Conservation (phyloP, 2,113 vertebrate genomes). For the Brachyistius frenatus region DNA sequence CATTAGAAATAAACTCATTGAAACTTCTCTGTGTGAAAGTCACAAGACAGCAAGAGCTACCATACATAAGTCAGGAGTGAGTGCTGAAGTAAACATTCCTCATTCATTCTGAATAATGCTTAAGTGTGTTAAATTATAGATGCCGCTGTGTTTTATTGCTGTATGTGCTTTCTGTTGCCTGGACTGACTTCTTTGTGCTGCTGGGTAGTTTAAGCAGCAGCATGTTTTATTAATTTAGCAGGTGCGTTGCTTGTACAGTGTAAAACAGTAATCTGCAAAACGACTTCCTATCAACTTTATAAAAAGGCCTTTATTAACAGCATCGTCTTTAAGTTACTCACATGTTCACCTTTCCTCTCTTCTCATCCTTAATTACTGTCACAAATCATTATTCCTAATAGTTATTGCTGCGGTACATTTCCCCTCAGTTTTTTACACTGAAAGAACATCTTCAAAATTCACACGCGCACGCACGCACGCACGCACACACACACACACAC, state of each 20-base stretch:
- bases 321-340: slow-evolving; percentile 12
- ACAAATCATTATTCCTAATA: slow-evolving; percentile 27
- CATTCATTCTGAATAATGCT: background rate
- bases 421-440: slow-evolving; percentile 30
- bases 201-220: background rate
- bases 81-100: too few relatives aligned
- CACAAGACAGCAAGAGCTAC: too few relatives aligned
- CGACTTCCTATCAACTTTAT: too few relatives aligned
- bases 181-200: background rate
- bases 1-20: too few relatives aligned
- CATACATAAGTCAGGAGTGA: too few relatives aligned
- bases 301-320: background rate
- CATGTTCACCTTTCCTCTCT: slow-evolving; percentile 30
- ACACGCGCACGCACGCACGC: too few relatives aligned
- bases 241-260: too few relatives aligned
- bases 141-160: background rate
- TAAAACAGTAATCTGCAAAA: too few relatives aligned
- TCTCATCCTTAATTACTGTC: slow-evolving; percentile 23
- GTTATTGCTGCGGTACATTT: slow-evolving; percentile 43
- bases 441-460: slow-evolving; percentile 17
- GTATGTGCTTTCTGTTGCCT: background rate
- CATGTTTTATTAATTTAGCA: background rate
- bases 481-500: too few relatives aligned
- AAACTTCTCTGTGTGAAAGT: too few relatives aligned
- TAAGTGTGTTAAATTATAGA: background rate